phyloP scores from a whole-genome alignment of 2,113 vertebrate species.

The Crotalus tigris region DNA sequence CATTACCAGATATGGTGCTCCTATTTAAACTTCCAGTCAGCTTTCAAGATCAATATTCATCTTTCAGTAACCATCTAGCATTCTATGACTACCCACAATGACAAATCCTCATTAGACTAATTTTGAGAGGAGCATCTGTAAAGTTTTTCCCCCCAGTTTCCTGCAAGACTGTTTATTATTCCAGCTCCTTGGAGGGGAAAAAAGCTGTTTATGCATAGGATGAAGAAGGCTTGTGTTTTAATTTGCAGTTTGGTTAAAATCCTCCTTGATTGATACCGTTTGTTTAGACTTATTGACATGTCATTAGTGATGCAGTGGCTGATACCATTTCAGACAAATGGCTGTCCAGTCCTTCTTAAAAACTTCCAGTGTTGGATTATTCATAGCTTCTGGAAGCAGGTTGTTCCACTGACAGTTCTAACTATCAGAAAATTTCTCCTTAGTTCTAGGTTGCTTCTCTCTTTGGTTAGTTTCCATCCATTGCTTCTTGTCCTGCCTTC shows the following conservation, averaged over 20 bases:
- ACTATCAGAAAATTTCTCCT: too few species aligned
- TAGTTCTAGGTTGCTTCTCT: too few species aligned
- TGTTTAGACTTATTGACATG: not conserved
- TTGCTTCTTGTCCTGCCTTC: too few species aligned
- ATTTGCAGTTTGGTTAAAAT: not conserved
- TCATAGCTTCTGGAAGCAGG: too few species aligned
- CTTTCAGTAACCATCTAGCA: not conserved
- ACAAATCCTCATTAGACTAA: not conserved
- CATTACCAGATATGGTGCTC: not conserved
- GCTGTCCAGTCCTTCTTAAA: too few species aligned
- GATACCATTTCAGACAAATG: too few species aligned
- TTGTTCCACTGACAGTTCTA: too few species aligned
- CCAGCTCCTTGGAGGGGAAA: not conserved
- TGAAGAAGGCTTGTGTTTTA: not conserved
- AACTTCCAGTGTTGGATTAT: too few species aligned
- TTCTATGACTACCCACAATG: not conserved
- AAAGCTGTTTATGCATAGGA: not conserved
- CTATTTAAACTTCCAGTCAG: not conserved
- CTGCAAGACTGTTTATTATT: not conserved
- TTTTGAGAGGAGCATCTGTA: not conserved
- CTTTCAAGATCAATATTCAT: not conserved
- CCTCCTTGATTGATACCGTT: not conserved
- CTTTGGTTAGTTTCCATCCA: too few species aligned
- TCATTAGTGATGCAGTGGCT: not conserved
- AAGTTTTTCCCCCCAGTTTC: not conserved